phyloP scores from a whole-genome alignment of 2,888 invertebrate genomes.

The Nysson spinosus region DNA sequence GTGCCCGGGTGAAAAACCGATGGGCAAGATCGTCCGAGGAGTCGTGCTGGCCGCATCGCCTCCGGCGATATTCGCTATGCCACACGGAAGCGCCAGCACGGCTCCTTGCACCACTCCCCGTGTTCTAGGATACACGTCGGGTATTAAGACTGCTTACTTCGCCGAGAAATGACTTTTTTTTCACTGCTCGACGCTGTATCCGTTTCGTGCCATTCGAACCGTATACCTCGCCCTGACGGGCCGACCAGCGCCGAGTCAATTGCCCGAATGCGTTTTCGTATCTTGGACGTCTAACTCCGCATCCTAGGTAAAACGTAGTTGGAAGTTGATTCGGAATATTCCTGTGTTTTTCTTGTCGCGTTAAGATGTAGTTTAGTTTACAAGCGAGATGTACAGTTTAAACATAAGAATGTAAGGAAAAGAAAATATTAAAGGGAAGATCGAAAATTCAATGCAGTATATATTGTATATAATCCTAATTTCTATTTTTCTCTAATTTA shows the following conservation, averaged over 20 bases:
- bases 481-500: no score
- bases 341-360: no score
- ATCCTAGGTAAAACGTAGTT: no score
- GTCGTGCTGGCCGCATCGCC: constrained; percentile 42
- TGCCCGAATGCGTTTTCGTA: background rate
- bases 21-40: constrained; percentile 23
- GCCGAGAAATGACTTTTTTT: constrained; percentile 23
- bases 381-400: no score
- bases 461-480: no score
- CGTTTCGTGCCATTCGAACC: constrained; percentile 16
- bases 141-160: constrained; percentile 40
- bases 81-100: constrained; percentile 48
- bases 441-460: no score
- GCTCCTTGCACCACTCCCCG: constrained; percentile 20
- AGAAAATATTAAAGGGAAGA: no score
- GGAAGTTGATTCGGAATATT: no score
- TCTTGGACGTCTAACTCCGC: background rate
- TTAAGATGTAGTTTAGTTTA: no score
- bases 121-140: constrained; percentile 30
- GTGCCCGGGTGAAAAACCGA: constrained; percentile 42
- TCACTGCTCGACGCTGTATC: constrained; percentile 6
- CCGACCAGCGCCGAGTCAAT: background rate
- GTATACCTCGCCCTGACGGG: constrained; percentile 15
- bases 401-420: no score
- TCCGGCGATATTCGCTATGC: constrained; percentile 38